Conservation (phyloP, 2,888 invertebrate species). For the Troglohyphantes excavatus region DNA sequence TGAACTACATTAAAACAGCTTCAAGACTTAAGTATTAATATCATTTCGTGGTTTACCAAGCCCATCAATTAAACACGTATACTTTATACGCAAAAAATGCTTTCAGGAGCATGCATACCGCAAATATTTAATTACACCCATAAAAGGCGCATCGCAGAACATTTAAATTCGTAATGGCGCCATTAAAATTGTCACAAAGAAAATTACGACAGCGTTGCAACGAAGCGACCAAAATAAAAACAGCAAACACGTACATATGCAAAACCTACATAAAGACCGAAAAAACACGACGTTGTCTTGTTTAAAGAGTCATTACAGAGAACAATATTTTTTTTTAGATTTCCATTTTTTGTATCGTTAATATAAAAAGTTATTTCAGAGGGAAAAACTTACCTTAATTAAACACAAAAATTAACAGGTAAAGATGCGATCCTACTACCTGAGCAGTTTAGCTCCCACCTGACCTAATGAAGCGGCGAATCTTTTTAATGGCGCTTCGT, state of each 20-base stretch:
- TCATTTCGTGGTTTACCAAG: neutral
- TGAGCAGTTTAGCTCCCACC: slow-evolving; percentile 34
- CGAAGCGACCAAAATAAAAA: neutral
- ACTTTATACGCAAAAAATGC: neutral
- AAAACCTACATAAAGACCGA: neutral
- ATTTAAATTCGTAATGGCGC: slow-evolving; percentile 26
- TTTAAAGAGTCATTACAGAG: slow-evolving; percentile 20
- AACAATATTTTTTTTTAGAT: slow-evolving; percentile 21
- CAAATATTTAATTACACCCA: slow-evolving; percentile 15
- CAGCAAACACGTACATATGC: neutral
- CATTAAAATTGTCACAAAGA: neutral
- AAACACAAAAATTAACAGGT: slow-evolving; percentile 21
- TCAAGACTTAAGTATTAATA: too few relatives aligned
- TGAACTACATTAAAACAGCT: too few relatives aligned
- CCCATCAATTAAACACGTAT: neutral
- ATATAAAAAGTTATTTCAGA: neutral
- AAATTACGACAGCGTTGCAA: neutral
- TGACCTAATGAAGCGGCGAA: slow-evolving; percentile 55
- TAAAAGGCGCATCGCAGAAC: neutral
- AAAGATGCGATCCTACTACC: slow-evolving; percentile 53
- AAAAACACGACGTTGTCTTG: neutral
- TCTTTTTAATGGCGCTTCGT: slow-evolving; percentile 61
- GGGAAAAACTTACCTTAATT: slow-evolving; percentile 45
- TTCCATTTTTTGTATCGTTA: neutral
- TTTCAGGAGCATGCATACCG: neutral